A percentile compares a stretch with the other conserved stretches of the same genome.
phyloP scores from a whole-genome alignment of 1,140 invertebrate species.

The Dreissena polymorpha region DNA sequence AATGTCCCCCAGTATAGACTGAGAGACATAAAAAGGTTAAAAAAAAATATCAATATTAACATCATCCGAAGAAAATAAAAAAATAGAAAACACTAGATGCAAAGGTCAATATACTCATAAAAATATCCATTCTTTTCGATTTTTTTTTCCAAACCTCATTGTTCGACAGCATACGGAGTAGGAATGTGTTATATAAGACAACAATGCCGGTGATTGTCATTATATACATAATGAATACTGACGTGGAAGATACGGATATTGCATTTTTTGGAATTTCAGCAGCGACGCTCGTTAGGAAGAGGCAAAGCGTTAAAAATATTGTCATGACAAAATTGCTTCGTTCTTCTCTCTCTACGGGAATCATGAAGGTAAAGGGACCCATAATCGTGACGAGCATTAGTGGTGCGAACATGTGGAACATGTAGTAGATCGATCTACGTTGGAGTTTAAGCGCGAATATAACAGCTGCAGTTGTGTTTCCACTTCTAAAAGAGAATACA shows the following conservation, averaged over 20 bases:
- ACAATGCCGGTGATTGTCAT: not conserved
- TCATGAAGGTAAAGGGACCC: slow-evolving; percentile 82
- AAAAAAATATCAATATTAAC: too few species aligned
- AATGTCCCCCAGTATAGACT: too few species aligned
- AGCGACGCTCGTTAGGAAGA: slow-evolving; percentile 82
- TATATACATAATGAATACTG: slow-evolving; percentile 68
- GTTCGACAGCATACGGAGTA: not conserved
- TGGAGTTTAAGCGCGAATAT: slow-evolving; percentile 55
- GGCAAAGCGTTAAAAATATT: slow-evolving; percentile 82
- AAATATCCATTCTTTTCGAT: too few species aligned
- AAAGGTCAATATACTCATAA: too few species aligned
- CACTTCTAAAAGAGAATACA: too few species aligned
- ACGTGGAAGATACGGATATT: slow-evolving; percentile 82
- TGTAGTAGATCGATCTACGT: slow-evolving; percentile 76
- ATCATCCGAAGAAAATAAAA: too few species aligned
- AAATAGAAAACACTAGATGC: too few species aligned
- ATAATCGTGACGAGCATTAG: slow-evolving; percentile 82
- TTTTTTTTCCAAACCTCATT: too few species aligned
- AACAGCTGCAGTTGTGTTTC: not conserved
- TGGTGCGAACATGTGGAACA: slow-evolving; percentile 82
- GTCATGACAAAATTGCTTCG: slow-evolving; percentile 82
- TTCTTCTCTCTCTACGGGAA: slow-evolving; percentile 81
- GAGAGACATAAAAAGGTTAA: too few species aligned
- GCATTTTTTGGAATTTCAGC: slow-evolving; percentile 83
- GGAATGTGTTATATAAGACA: not conserved